Evolutionary conservation across 2,113 vertebrate genomes (phyloP).

Genomic region (Dicerorhinus sumatrensis): DNA sequence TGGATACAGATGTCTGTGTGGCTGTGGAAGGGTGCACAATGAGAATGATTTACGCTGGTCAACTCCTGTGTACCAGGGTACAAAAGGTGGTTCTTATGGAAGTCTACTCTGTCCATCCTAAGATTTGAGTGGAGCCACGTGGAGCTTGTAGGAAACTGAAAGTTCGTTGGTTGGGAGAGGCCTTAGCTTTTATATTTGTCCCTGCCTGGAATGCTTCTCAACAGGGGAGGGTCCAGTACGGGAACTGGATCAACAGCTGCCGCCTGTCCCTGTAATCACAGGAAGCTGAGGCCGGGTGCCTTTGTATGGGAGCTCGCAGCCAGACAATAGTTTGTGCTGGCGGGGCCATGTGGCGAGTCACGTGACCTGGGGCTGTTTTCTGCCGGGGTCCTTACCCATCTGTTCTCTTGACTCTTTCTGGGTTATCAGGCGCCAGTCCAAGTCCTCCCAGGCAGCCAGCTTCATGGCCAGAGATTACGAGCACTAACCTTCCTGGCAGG

Average conservation of each 20-base stretch:
- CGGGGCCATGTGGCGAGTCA: constrained; percentile 86
- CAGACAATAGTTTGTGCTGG: constrained; percentile 86
- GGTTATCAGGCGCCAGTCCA: constrained; percentile 90
- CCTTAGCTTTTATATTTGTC: constrained; percentile 63
- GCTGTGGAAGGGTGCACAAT: neutral
- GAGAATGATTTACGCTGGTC: neutral
- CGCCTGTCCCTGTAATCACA: constrained; percentile 17
- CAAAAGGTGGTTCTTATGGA: constrained; percentile 2
- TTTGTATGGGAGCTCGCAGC: constrained; percentile 77
- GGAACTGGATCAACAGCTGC: constrained; percentile 82
- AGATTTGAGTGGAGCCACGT: constrained; percentile 30
- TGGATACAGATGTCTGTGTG: neutral
- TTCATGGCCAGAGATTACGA: constrained; percentile 92
- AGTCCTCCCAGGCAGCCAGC: constrained; percentile 89
- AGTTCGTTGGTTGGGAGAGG: neutral
- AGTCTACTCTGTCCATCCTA: neutral
- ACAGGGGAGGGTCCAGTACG: neutral
- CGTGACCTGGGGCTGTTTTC: constrained; percentile 89
- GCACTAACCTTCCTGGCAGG: constrained; percentile 93
- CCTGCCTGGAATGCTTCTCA: neutral
- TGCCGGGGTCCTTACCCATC: constrained; percentile 92
- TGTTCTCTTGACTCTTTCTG: constrained; percentile 89
- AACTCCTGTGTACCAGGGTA: neutral
- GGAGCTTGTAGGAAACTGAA: neutral
- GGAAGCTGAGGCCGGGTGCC: constrained; percentile 59